Conservation (phyloP, 2,113 vertebrate species). For the Lophius piscatorius region DNA sequence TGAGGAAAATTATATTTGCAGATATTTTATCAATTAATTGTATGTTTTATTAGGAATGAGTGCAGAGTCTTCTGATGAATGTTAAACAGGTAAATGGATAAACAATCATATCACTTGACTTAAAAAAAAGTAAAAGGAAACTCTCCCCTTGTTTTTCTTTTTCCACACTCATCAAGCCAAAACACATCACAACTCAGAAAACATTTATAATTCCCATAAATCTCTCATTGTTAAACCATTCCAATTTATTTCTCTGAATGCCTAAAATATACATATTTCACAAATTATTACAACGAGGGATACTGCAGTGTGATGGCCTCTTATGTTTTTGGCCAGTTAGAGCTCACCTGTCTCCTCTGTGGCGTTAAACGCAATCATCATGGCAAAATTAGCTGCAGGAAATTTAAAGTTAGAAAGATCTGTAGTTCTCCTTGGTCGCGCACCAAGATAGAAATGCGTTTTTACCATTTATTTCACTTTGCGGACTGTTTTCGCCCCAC, state of each 20-base stretch:
- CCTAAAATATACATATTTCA: conserved; percentile 83
- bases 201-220: conserved; percentile 51
- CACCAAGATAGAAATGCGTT: conserved; percentile 26
- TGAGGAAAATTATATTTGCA: conserved; percentile 72
- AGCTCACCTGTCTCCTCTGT: conserved; percentile 40
- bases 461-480: conserved; percentile 53
- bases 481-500: conserved; percentile 59
- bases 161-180: conserved; percentile 20
- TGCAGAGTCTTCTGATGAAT: conserved; percentile 59
- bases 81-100: conserved; percentile 60
- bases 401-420: conserved; percentile 57
- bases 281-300: conserved; percentile 78
- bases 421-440: conserved; percentile 33
- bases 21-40: conserved; percentile 67
- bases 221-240: conserved; percentile 74
- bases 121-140: conserved; percentile 36
- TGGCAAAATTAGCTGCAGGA: conserved; percentile 55
- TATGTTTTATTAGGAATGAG: conserved; percentile 73
- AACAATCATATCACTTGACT: conserved; percentile 58
- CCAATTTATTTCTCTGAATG: conserved; percentile 79
- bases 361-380: conserved; percentile 38
- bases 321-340: conserved; percentile 62
- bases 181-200: conserved; percentile 47
- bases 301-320: conserved; percentile 73
- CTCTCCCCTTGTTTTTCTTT: conserved; percentile 46